Conservation (phyloP, 2,888 invertebrate species). For the Eilema caniola region DNA sequence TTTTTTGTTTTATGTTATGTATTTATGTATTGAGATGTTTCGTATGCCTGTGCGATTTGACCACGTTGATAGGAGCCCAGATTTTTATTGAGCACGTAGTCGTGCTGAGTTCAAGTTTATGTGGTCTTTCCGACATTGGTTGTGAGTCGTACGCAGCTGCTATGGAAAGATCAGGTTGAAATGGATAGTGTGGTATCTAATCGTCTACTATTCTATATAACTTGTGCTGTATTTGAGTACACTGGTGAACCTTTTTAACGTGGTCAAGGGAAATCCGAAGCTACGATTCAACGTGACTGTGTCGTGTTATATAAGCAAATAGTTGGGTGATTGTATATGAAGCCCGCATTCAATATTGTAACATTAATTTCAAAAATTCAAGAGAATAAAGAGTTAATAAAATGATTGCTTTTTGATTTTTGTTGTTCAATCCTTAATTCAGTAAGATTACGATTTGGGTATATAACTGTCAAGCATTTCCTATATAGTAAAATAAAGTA, state of each 20-base stretch:
- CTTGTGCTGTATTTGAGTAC: conserved; percentile 40
- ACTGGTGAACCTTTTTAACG: conserved; percentile 49
- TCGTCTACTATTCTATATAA: conserved; percentile 27
- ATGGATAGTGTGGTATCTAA: conserved; percentile 25
- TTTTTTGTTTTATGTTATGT: conserved; percentile 75
- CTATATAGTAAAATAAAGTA: too few relatives aligned
- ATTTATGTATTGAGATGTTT: conserved; percentile 80
- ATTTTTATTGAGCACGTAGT: conserved; percentile 35
- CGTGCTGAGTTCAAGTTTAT: conserved; percentile 41
- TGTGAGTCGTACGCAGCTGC: conserved; percentile 50
- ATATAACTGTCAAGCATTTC: too few relatives aligned
- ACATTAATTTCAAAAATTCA: conserved; percentile 87
- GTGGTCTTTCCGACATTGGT: conserved; percentile 46
- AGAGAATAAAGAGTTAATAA: conserved; percentile 87
- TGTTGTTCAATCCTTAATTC: conserved; percentile 32
- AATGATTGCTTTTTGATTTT: conserved; percentile 65
- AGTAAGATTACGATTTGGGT: neutral
- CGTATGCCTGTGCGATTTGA: conserved; percentile 64
- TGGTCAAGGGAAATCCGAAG: conserved; percentile 64
- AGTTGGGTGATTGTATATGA: conserved; percentile 86
- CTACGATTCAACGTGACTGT: conserved; percentile 80
- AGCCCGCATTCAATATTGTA: conserved; percentile 87
- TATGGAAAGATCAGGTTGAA: conserved; percentile 36
- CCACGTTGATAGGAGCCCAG: conserved; percentile 57
- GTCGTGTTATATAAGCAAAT: conserved; percentile 86